phyloP scores from a whole-genome alignment of 2,888 invertebrate genomes.

The Palloptera scutellata region DNA sequence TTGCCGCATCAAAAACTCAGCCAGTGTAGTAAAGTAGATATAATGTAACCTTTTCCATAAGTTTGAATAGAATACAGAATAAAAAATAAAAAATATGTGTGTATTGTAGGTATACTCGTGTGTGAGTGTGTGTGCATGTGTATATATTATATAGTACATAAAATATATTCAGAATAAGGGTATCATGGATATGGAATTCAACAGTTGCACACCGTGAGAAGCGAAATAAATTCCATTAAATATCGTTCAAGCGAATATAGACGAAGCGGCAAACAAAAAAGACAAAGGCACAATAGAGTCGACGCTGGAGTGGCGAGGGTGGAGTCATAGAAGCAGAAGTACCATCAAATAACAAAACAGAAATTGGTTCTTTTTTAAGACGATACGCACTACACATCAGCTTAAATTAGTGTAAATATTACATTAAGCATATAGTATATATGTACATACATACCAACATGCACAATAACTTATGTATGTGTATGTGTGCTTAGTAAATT shows the following conservation, averaged over 20 bases:
- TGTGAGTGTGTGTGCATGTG: background rate
- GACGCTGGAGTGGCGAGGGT: slow-evolving; percentile 1
- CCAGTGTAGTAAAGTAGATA: no score
- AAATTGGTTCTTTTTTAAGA: slow-evolving; percentile 16
- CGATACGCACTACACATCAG: slow-evolving; percentile 14
- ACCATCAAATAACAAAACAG: slow-evolving; percentile 13
- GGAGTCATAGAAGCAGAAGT: background rate
- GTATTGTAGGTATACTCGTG: background rate
- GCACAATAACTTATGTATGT: background rate
- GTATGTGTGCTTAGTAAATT: slow-evolving; percentile 14
- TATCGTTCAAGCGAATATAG: slow-evolving; percentile 1
- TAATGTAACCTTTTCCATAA: no score
- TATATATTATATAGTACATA: background rate
- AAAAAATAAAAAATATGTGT: background rate
- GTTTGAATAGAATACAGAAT: no score
- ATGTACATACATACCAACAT: background rate
- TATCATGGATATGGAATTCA: background rate
- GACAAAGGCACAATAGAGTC: background rate
- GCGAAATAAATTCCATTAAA: slow-evolving; percentile 4
- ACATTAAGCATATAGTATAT: slow-evolving; percentile 9
- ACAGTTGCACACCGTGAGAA: background rate
- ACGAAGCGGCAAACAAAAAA: background rate
- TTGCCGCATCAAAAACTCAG: background rate
- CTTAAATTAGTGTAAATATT: slow-evolving; percentile 20
- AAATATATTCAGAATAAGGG: background rate